A percentile compares a stretch with the other conserved stretches of the same genome.
These are phyloP conservation scores for Pandemis corylana DNA, from an alignment of 2,888 invertebrate genomes.

Conservation along the genomic window DNA sequence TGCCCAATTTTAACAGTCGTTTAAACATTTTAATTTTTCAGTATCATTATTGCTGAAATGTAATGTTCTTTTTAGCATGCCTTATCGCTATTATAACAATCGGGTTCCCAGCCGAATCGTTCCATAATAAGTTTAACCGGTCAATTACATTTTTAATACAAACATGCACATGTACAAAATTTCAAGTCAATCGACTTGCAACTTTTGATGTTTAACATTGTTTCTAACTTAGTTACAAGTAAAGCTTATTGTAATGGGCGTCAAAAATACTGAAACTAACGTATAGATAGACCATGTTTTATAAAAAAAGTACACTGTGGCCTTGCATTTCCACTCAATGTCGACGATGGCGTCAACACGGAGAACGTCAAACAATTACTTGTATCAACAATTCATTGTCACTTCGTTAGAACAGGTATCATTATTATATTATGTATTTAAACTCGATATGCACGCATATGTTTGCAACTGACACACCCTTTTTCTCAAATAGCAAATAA, in stretches of 20 bases:
- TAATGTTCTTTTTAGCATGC: background rate
- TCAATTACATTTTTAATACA: no score
- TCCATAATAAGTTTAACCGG: no score
- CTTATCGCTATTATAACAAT: background rate
- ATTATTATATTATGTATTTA: background rate
- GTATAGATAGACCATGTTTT: no score
- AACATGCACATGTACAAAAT: no score
- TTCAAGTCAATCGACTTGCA: no score
- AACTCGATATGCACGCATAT: background rate
- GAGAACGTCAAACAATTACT: background rate
- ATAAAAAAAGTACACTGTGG: background rate
- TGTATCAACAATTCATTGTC: background rate
- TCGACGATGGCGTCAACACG: background rate
- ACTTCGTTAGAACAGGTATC: background rate
- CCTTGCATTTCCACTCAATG: constrained; percentile 2
- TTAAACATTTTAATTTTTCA: background rate
- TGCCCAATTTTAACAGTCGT: background rate
- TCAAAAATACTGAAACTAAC: no score
- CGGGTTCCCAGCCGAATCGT: no score
- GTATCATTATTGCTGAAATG: background rate
- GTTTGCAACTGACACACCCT: constrained; percentile 1
- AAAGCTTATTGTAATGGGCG: no score
- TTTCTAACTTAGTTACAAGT: no score
- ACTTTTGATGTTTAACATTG: no score
- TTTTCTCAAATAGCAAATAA: background rate